phyloP scores from a whole-genome alignment of 2,113 vertebrate genomes.

The Cephalopterus ornatus region DNA sequence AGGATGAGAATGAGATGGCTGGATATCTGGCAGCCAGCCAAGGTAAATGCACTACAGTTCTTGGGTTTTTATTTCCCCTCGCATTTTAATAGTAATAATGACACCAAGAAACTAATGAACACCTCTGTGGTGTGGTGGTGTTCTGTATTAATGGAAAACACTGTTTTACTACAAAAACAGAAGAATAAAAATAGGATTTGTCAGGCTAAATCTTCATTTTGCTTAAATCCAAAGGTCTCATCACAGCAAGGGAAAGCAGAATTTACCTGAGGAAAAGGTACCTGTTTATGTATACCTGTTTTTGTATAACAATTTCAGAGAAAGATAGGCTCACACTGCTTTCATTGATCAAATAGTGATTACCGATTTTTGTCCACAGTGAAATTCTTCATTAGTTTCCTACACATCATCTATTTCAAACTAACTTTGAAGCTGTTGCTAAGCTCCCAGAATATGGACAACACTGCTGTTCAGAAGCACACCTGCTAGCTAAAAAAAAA shows the following conservation, averaged over 20 bases:
- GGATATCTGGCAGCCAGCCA: neutral
- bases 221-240: neutral
- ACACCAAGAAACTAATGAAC: neutral
- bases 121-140: neutral
- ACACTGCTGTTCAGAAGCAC: neutral
- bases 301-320: neutral
- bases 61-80: neutral
- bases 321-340: too few species aligned
- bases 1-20: neutral
- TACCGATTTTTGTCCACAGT: neutral
- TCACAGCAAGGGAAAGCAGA: neutral
- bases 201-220: neutral
- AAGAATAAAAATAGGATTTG: neutral
- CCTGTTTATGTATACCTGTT: neutral
- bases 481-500: neutral
- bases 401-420: neutral
- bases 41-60: neutral
- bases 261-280: neutral
- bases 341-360: neutral
- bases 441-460: neutral
- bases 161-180: neutral
- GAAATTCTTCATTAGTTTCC: neutral
- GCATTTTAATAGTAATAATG: neutral
- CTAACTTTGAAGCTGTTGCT: neutral
- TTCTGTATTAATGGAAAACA: neutral